Base-by-base conservation (phyloP, 2,113 vertebrate species). In the Gnathonemus echidnorhynchus region DNA sequence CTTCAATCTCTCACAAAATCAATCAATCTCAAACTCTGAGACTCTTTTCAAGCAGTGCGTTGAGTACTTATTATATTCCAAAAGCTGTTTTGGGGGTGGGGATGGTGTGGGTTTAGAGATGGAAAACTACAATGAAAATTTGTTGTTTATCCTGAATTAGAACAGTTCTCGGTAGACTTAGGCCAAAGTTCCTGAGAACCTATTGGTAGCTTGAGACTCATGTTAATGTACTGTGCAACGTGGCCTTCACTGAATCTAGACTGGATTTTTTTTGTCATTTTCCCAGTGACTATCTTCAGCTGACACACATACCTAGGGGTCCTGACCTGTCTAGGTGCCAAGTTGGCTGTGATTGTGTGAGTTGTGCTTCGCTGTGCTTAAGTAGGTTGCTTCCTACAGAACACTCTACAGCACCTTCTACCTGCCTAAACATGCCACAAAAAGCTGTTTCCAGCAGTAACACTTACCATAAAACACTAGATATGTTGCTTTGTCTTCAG, bases 1-100 rank as follows among this genome's bases (percentile, higher is more conserved):
- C 77, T 49, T 85, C 89, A 84, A 39, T 84, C 88, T 87, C 48
- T 88, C 89, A 58, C 88, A 91, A 90, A 92, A 92, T 92, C 91
- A 92, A 92, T 92, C 91, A 91, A 91, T 91, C 88, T 52, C 66
- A 91, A 87, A 84, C 77, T 58, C 89, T 89, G n/a, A 45, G 88
- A 80, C 52, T 87, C 52, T 90, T 74, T 91, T 86, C 19, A 89
- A 88, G 42, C 53, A 9, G 52, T 17, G 83, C 21, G 87, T 80
- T 86, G 35, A 90, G 88, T 86, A 62, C 46, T n/a, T n/a, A 91
- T 91, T 86, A 88, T 49, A 6, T 35, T 56, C 45, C 88, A 85
- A 85, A 66, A 88, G 80, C 87, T 80, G 62, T 90, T 91, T 31
- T 90, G 89, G 88, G 50, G 89, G 74, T 2, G 0, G 58, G 52